phyloP scores from a whole-genome alignment of 2,888 invertebrate species.

The Drosophila histrio region DNA sequence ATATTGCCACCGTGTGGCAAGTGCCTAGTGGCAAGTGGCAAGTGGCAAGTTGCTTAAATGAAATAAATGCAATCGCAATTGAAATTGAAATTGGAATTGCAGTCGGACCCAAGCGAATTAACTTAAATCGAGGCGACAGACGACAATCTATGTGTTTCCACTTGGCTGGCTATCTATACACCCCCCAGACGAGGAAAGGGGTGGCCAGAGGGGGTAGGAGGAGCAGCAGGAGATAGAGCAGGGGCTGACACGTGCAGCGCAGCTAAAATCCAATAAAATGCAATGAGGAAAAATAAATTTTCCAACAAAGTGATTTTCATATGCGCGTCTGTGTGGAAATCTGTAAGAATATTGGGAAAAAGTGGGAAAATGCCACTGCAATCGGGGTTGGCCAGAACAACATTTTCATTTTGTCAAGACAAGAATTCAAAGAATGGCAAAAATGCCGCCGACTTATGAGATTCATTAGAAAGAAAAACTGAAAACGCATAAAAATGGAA shows the following conservation, averaged over 20 bases:
- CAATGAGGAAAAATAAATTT: conserved; percentile 61
- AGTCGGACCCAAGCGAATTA: conserved; percentile 1
- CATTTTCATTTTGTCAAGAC: conserved; percentile 12
- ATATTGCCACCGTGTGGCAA: neutral
- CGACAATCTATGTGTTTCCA: neutral
- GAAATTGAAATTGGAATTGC: conserved; percentile 40
- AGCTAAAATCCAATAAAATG: conserved; percentile 64
- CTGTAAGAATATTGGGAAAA: neutral
- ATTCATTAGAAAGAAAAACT: conserved; percentile 42
- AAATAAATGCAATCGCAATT: conserved; percentile 61
- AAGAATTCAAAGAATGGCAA: conserved; percentile 32
- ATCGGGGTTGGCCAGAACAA: neutral
- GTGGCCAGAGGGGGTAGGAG: neutral
- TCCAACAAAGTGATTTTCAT: conserved; percentile 51
- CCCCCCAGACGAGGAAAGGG: neutral
- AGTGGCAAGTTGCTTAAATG: conserved; percentile 50
- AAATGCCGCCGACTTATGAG: conserved; percentile 33
- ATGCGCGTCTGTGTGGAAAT: neutral
- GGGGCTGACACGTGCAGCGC: conserved; percentile 35
- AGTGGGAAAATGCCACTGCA: neutral
- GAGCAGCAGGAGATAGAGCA: neutral
- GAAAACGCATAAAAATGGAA: neutral
- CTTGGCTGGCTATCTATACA: neutral
- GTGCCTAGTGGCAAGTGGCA: conserved; percentile 34
- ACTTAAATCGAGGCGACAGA: neutral